A percentile compares a stretch with the other conserved stretches of the same genome.
Evolutionary conservation across 2,797 vertebrate genomes (phyloP).

Genomic region (Myiotriccus ornatus): DNA sequence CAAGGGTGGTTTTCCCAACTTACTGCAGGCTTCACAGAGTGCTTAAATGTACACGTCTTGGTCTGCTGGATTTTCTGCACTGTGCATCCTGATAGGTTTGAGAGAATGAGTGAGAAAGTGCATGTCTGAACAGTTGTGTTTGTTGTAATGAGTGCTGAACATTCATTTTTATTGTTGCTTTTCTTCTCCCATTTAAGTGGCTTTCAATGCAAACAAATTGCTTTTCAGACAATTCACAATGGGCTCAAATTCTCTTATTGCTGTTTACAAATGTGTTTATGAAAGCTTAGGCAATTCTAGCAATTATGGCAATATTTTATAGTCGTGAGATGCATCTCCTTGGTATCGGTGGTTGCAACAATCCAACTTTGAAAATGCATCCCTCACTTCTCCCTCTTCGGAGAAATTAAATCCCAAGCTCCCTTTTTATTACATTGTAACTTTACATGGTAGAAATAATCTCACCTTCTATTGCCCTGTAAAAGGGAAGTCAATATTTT

Average conservation of each 20-base stretch:
- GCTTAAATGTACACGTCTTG: background rate
- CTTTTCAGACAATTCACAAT: constrained; percentile 60
- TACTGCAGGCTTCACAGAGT: background rate
- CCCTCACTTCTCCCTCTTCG: constrained; percentile 11
- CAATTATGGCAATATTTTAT: constrained; percentile 60
- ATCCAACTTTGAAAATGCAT: background rate
- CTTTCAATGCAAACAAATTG: constrained; percentile 54
- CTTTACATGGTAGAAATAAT: constrained; percentile 53
- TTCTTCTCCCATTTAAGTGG: constrained; percentile 14
- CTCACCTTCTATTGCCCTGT: constrained; percentile 42
- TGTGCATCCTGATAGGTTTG: background rate
- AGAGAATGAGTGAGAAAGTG: background rate
- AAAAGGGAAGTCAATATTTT: constrained; percentile 64
- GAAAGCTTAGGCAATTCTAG: constrained; percentile 63
- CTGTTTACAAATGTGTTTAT: constrained; percentile 73
- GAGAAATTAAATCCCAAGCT: constrained; percentile 38
- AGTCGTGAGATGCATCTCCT: constrained; percentile 60
- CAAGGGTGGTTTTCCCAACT: background rate
- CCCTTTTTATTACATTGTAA: constrained; percentile 42
- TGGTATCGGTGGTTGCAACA: constrained; percentile 14
- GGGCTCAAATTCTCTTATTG: constrained; percentile 65
- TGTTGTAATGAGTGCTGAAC: constrained; percentile 31
- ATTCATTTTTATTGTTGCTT: constrained; percentile 45
- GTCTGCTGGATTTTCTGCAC: background rate
- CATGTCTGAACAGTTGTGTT: background rate